These are phyloP conservation scores for Monomorium pharaonis DNA, from an alignment of 1,140 invertebrate species.

Conservation along the genomic window DNA sequence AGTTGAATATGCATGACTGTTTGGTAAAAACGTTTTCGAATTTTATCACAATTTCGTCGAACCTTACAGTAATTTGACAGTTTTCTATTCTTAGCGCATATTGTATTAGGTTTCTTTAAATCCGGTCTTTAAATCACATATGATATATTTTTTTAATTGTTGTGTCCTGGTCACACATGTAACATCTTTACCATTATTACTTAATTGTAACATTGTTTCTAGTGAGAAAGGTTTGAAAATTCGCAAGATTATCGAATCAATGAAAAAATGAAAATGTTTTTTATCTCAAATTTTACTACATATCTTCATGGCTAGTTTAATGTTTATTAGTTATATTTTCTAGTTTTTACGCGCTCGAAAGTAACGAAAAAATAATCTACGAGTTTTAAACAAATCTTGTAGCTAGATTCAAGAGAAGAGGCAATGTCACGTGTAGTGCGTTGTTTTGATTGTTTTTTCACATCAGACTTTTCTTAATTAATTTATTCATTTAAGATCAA, in stretches of 20 bases:
- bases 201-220: not conserved
- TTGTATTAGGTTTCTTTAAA: not conserved
- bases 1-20: slow-evolving; percentile 40
- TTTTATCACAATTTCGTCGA: not conserved
- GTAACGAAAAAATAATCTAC: not conserved
- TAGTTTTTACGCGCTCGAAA: not conserved
- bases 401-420: not conserved
- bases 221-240: not conserved
- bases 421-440: not conserved
- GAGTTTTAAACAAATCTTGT: not conserved
- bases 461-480: not conserved
- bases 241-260: not conserved
- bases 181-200: not conserved
- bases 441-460: not conserved
- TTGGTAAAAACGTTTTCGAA: slow-evolving; percentile 16
- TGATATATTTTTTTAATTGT: too few species aligned
- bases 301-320: too few species aligned
- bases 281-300: not conserved
- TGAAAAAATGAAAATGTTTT: not conserved
- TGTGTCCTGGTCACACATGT: not conserved
- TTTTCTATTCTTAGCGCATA: not conserved
- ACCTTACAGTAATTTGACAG: not conserved
- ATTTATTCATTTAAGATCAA: not conserved
- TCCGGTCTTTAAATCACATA: too few species aligned
- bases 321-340: slow-evolving; percentile 5